These are phyloP conservation scores for Poeciliopsis turneri DNA, from an alignment of 2,797 vertebrate species.

Conservation along the genomic window DNA sequence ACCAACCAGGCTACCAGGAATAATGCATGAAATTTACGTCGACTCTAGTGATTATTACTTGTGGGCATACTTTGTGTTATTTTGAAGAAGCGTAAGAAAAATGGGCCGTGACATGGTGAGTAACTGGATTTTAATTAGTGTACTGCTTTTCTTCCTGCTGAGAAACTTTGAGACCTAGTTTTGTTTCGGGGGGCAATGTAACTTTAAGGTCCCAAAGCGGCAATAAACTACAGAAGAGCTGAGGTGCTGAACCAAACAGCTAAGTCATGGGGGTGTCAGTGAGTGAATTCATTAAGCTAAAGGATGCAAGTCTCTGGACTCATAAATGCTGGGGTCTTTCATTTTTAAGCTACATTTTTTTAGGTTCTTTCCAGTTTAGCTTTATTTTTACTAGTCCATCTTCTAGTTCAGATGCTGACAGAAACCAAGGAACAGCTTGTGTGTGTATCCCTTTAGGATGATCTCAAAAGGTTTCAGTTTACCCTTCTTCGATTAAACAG, in stretches of 20 bases:
- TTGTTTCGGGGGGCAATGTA: background rate
- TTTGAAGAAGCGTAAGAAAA: constrained; percentile 3
- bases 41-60: background rate
- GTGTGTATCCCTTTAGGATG: background rate
- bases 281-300: constrained; percentile 34
- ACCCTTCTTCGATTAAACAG: background rate
- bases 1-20: background rate
- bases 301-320: constrained; percentile 40
- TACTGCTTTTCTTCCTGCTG: background rate
- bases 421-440: constrained; percentile 14
- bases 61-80: background rate
- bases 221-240: constrained; percentile 33
- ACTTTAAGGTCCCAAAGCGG: constrained; percentile 18
- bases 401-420: constrained; percentile 14
- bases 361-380: constrained; percentile 9
- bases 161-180: constrained; percentile 2
- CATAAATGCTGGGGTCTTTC: constrained; percentile 35
- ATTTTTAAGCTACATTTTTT: constrained; percentile 11
- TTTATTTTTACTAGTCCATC: background rate
- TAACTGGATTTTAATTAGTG: constrained; percentile 1
- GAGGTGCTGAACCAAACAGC: constrained; percentile 11
- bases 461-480: constrained; percentile 1
- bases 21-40: background rate
- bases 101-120: background rate
- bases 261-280: constrained; percentile 30